phyloP scores from a whole-genome alignment of 2,888 invertebrate genomes.

The Panzeria rudis region DNA sequence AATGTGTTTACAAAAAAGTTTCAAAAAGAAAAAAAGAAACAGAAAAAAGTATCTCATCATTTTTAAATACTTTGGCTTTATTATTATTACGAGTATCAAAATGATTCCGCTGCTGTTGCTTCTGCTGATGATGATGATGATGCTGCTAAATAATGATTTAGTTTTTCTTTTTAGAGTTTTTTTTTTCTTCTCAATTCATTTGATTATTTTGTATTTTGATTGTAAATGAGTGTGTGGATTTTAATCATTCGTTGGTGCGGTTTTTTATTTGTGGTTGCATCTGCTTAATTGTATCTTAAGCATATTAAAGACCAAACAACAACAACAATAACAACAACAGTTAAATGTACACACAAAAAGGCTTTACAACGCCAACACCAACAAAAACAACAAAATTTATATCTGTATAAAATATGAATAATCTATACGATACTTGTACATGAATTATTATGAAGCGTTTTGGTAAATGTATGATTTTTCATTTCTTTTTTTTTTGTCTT shows the following conservation, averaged over 20 bases:
- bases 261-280: slow-evolving; percentile 55
- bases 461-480: slow-evolving; percentile 64
- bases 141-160: slow-evolving; percentile 61
- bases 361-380: slow-evolving; percentile 40
- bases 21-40: neutral
- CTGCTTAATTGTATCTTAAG: slow-evolving; percentile 71
- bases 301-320: slow-evolving; percentile 59
- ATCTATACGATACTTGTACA: slow-evolving; percentile 69
- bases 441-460: slow-evolving; percentile 68
- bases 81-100: slow-evolving; percentile 55
- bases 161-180: slow-evolving; percentile 59
- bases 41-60: slow-evolving; percentile 60
- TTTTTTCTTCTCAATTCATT: slow-evolving; percentile 47
- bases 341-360: slow-evolving; percentile 33
- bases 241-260: slow-evolving; percentile 33
- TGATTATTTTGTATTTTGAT: slow-evolving; percentile 64
- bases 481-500: slow-evolving; percentile 39
- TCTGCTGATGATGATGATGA: slow-evolving; percentile 37
- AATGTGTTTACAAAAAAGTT: slow-evolving; percentile 62
- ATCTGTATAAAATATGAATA: slow-evolving; percentile 62
- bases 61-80: slow-evolving; percentile 68
- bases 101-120: slow-evolving; percentile 41
- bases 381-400: slow-evolving; percentile 28
- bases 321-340: slow-evolving; percentile 25
- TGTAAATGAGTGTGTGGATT: slow-evolving; percentile 25